Evolutionary conservation across 2,797 vertebrate genomes (phyloP).

Genomic region (Acanthopagrus latus): DNA sequence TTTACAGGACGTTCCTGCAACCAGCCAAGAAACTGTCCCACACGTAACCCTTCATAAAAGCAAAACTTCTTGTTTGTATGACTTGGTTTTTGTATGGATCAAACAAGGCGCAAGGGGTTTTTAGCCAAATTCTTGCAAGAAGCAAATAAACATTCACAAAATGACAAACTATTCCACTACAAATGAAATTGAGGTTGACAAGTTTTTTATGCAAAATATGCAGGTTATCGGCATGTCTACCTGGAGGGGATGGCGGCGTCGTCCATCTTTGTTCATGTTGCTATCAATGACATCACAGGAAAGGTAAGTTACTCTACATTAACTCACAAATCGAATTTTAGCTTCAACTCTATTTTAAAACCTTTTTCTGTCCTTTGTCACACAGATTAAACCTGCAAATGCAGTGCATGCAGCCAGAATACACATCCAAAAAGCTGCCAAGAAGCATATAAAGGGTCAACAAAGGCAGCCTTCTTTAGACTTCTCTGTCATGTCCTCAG

Average conservation of each 20-base stretch:
- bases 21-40: background rate
- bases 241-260: constrained; percentile 96
- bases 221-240: constrained; percentile 97
- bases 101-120: background rate
- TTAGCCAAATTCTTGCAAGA: background rate
- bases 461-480: constrained; percentile 91
- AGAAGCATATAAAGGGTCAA: constrained; percentile 78
- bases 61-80: background rate
- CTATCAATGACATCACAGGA: constrained; percentile 90
- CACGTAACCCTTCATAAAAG: background rate
- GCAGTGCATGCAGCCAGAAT: constrained; percentile 80
- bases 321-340: background rate
- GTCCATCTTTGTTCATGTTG: constrained; percentile 96
- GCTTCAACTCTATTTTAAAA: background rate
- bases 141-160: background rate
- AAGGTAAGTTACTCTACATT: constrained; percentile 86
- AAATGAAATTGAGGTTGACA: constrained; percentile 2
- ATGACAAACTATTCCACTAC: background rate
- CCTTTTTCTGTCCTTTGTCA: constrained; percentile 40
- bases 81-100: background rate
- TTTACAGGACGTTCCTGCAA: background rate
- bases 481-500: constrained; percentile 84
- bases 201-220: background rate
- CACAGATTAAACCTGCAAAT: constrained; percentile 81
- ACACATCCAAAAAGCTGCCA: constrained; percentile 83